phyloP scores from a whole-genome alignment of 1,140 invertebrate species.

The Bombus confusus region DNA sequence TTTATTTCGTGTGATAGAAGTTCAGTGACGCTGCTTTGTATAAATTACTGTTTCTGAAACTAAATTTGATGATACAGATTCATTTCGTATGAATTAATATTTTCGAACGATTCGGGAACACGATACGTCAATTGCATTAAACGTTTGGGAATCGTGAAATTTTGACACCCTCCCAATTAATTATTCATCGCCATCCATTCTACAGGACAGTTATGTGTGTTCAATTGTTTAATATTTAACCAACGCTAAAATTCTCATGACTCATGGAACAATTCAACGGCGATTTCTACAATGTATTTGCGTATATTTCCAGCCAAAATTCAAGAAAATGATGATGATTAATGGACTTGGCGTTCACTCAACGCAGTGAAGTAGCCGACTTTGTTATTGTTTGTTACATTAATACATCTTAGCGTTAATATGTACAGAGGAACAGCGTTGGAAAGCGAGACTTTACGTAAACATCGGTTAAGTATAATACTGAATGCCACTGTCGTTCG shows the following conservation, averaged over 20 bases:
- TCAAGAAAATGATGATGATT: neutral
- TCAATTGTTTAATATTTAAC: neutral
- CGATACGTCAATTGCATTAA: neutral
- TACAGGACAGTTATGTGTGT: neutral
- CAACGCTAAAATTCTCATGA: no score
- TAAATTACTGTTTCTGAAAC: neutral
- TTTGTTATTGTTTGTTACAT: neutral
- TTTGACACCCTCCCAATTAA: neutral
- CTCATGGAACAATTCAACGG: neutral
- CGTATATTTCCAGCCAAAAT: neutral
- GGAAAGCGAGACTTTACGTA: neutral
- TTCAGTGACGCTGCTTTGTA: no score
- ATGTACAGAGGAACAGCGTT: neutral
- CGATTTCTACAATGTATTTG: neutral
- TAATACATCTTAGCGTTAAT: neutral
- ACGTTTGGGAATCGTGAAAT: neutral
- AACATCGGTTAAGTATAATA: constrained; percentile 6
- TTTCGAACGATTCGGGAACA: neutral
- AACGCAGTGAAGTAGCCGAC: neutral
- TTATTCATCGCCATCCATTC: neutral
- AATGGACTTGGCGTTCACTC: neutral
- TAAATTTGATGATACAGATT: neutral
- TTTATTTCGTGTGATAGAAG: no score
- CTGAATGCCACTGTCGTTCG: neutral
- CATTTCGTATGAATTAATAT: neutral